Evolutionary conservation across 92 coral and sea anemone genomes (phyloP).

Genomic region (Hydrozoanthus gracilis): DNA sequence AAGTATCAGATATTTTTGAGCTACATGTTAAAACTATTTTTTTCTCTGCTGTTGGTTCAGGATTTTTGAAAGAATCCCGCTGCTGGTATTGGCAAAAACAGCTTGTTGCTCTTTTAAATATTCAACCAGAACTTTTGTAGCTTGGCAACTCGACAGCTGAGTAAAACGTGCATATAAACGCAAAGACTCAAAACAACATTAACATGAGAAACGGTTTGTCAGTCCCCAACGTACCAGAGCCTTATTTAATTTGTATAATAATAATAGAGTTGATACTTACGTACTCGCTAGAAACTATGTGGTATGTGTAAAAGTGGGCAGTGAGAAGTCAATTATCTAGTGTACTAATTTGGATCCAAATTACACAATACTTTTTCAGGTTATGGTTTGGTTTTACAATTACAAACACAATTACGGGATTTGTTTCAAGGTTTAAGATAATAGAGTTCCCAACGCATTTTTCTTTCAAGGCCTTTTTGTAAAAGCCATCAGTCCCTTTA

Average conservation of each 20-base stretch:
- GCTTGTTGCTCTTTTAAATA: neutral
- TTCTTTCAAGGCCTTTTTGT: no score
- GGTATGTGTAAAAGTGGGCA: no score
- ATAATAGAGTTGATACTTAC: neutral
- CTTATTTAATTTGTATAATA: neutral
- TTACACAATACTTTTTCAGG: no score
- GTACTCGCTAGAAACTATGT: neutral
- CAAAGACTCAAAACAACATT: neutral
- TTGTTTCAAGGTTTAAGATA: no score
- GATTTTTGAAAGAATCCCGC: neutral
- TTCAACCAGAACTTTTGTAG: conserved; percentile 21
- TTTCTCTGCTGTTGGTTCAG: neutral
- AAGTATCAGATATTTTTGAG: no score
- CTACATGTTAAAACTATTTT: no score
- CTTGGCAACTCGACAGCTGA: conserved; percentile 41
- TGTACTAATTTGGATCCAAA: no score
- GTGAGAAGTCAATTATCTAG: no score
- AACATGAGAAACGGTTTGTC: conserved; percentile 7
- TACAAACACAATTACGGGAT: no score
- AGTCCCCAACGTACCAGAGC: neutral
- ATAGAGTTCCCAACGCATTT: no score
- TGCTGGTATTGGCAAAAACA: neutral
- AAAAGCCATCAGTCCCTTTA: no score
- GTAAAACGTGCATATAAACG: conserved; percentile 25
- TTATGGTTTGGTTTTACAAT: no score